Evolutionary conservation across 2,888 invertebrate species (phyloP), one percentile per base, ranked within the genome.

Genomic region (Morpho achilles): DNA sequence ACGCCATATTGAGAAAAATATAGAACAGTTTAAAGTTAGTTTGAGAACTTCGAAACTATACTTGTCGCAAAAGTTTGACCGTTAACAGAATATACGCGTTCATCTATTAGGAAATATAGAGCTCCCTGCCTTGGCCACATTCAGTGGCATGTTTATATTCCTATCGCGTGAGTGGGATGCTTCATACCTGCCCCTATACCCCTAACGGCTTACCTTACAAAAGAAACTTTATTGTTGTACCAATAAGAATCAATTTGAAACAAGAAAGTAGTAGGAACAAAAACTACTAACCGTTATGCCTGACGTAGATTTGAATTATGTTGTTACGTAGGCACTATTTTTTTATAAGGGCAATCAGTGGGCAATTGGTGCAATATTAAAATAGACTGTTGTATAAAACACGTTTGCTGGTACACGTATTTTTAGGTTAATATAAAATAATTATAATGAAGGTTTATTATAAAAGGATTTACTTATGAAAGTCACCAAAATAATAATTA

Each of bases 71-170:
- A 86, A 88, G 78, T 88, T 87, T 75, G 79, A 79, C 82, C 84
- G 82, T 88, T 87, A 87, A 75, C 79, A 80, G 76, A 79, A 87
- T 86, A 84, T 86, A 85, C 82, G 80, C 79, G 79, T 84, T 80
- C 80, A 77, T 83, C 83, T 86, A 87, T 83, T 82, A 84, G 76
- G 78, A 86, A 84, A 84, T 83, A 58, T 82, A 74, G 74, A 75
- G 79, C 73, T 74, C 65, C 69, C 69, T 71, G 70, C 71, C 71
- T 68, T 64, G 67, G 64, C 66, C 61, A 58, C 68, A 64, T 68
- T 64, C 68, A 68, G 69, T 73, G 70, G 68, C 69, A 69, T 69
- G 71, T 74, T 76, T 75, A 75, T 76, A 73, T 71, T 72, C 73
- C 63, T 67, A 73, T 75, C 72, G 75, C 73, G 75, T 75, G 74